Evolutionary conservation across 2,888 invertebrate species (phyloP).

Genomic region (Portevinia maculata): DNA sequence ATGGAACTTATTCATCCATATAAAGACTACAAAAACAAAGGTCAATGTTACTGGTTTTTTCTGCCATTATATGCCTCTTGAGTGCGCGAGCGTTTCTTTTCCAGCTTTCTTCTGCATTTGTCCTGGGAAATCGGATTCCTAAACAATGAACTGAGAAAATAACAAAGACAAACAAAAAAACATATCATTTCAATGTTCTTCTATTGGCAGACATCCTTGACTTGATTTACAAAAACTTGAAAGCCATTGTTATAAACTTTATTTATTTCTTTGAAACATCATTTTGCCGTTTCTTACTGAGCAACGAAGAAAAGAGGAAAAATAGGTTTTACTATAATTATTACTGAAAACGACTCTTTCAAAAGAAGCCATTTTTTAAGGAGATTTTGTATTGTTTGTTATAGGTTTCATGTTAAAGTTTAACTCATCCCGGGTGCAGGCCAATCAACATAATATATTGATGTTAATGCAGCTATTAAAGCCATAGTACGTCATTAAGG

Average conservation of each 20-base stretch:
- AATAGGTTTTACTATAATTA: too few relatives aligned
- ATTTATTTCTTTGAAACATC: too few relatives aligned
- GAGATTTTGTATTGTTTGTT: too few relatives aligned
- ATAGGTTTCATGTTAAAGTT: too few relatives aligned
- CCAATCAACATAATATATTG: conserved; percentile 13
- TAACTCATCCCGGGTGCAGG: neutral
- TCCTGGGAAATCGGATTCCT: too few relatives aligned
- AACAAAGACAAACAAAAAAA: conserved; percentile 2
- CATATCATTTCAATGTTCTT: conserved; percentile 21
- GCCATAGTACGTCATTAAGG: conserved; percentile 42
- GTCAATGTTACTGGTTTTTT: neutral
- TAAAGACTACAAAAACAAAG: neutral
- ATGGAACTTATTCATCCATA: neutral
- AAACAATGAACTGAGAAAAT: conserved; percentile 13
- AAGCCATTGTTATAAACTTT: too few relatives aligned
- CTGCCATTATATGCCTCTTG: neutral
- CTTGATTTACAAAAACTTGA: neutral
- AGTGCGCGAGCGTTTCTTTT: neutral
- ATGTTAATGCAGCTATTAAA: conserved; percentile 35
- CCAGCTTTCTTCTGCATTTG: conserved; percentile 4
- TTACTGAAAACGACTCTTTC: too few relatives aligned
- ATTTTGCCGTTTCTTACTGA: too few relatives aligned
- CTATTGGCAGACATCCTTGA: conserved; percentile 37
- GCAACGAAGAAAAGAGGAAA: too few relatives aligned
- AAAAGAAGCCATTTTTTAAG: too few relatives aligned